Evolutionary conservation across 2,113 vertebrate genomes (phyloP).

Genomic region (Smithornis capensis): DNA sequence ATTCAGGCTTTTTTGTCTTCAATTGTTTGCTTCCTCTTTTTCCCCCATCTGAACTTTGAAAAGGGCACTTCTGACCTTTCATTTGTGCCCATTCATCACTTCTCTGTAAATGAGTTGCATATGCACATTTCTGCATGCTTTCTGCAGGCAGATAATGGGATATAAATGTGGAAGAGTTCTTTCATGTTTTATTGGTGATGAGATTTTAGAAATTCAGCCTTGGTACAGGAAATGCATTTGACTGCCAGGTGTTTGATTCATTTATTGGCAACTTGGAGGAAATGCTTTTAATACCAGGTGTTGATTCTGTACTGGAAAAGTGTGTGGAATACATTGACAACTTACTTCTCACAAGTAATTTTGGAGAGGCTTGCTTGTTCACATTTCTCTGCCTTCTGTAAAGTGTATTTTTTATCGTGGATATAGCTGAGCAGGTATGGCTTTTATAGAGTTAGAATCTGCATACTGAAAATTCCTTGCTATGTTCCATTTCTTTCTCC

Average conservation of each 20-base stretch:
- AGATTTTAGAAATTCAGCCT: neutral
- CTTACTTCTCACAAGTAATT: neutral
- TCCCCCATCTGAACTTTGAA: neutral
- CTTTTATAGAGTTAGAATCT: neutral
- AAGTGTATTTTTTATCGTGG: neutral
- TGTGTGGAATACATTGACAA: neutral
- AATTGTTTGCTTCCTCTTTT: neutral
- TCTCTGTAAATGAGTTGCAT: neutral
- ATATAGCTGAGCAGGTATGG: accelerated
- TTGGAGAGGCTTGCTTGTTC: neutral
- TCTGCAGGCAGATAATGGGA: neutral
- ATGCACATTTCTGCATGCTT: neutral
- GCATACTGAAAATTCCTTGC: neutral
- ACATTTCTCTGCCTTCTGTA: neutral
- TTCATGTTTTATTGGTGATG: neutral
- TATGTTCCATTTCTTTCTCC: neutral
- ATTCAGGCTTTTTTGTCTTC: neutral
- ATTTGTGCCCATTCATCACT: neutral
- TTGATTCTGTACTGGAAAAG: neutral
- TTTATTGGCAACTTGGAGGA: neutral
- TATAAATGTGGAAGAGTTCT: neutral
- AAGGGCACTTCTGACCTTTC: neutral
- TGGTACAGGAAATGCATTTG: neutral
- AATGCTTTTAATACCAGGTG: neutral
- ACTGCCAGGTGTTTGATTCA: neutral